A percentile compares a stretch with the other conserved stretches of the same genome.
These are phyloP conservation scores for Amiota minor DNA, from an alignment of 2,888 invertebrate genomes.

Conservation along the genomic window DNA sequence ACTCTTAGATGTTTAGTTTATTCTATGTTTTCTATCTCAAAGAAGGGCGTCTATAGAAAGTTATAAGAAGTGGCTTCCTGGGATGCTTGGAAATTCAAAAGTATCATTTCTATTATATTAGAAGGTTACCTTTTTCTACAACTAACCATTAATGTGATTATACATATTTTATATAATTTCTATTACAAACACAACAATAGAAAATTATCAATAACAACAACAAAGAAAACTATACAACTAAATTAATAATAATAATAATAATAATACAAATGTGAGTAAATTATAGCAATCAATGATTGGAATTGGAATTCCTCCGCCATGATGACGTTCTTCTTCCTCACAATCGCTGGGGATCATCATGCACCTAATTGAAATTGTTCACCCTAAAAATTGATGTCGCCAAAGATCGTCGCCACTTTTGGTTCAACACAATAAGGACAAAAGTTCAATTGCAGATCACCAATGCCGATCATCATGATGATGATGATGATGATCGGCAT, in stretches of 20 bases:
- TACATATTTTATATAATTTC: too few species aligned
- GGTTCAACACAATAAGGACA: conserved; percentile 60
- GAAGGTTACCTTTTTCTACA: too few species aligned
- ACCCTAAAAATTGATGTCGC: conserved; percentile 72
- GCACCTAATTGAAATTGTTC: conserved; percentile 71
- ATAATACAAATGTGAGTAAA: not conserved
- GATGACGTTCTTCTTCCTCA: conserved; percentile 32
- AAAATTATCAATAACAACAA: conserved; percentile 8
- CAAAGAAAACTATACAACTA: not conserved
- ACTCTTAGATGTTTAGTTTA: too few species aligned
- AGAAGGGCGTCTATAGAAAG: too few species aligned
- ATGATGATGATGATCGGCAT: too few species aligned
- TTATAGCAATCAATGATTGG: too few species aligned
- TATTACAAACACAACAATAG: not conserved
- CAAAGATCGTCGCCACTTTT: conserved; percentile 63
- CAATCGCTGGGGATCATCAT: conserved; percentile 54
- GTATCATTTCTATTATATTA: too few species aligned
- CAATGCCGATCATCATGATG: conserved; percentile 2
- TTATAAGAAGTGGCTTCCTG: too few species aligned
- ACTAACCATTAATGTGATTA: too few species aligned
- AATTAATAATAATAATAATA: conserved; percentile 17
- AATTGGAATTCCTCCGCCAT: too few species aligned
- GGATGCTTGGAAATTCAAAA: too few species aligned
- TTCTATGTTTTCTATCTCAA: too few species aligned
- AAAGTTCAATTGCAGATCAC: conserved; percentile 62